These are phyloP conservation scores for Sebastes glaucus DNA, from an alignment of 2,797 vertebrate genomes.

Conservation along the genomic window DNA sequence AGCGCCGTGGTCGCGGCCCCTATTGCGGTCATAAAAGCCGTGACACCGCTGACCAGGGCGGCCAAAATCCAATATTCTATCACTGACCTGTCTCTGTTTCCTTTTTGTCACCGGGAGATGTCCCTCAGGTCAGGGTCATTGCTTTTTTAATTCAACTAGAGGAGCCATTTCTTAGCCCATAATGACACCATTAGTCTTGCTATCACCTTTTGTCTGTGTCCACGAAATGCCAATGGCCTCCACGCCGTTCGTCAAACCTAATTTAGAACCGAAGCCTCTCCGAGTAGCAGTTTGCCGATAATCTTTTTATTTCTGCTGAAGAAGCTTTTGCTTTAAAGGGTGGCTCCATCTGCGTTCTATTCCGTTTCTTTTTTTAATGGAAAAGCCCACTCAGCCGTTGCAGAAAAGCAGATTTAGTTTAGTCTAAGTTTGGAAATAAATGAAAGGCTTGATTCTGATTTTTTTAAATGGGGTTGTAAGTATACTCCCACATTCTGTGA, in stretches of 20 bases:
- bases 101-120: slow-evolving; percentile 69
- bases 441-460: no score
- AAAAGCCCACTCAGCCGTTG: no score
- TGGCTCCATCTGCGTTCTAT: no score
- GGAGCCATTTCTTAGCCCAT: slow-evolving; percentile 68
- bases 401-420: no score
- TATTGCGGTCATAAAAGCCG: slow-evolving; percentile 80
- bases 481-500: no score
- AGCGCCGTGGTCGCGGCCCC: slow-evolving; percentile 68
- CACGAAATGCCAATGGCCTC: slow-evolving; percentile 59
- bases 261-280: slow-evolving; percentile 42
- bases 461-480: no score
- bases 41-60: slow-evolving; percentile 78
- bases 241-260: slow-evolving; percentile 33
- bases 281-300: slow-evolving; percentile 1
- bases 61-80: slow-evolving; percentile 85
- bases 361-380: no score
- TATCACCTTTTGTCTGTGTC: slow-evolving; percentile 64
- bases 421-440: no score
- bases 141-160: slow-evolving; percentile 83
- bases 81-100: slow-evolving; percentile 68
- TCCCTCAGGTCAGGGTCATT: slow-evolving; percentile 80
- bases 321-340: not conserved
- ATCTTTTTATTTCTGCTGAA: slow-evolving; percentile 22
- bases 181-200: slow-evolving; percentile 80